A percentile compares a stretch with the other conserved stretches of the same genome.
phyloP scores from a whole-genome alignment of 1,140 invertebrate genomes.

The Samia ricini region DNA sequence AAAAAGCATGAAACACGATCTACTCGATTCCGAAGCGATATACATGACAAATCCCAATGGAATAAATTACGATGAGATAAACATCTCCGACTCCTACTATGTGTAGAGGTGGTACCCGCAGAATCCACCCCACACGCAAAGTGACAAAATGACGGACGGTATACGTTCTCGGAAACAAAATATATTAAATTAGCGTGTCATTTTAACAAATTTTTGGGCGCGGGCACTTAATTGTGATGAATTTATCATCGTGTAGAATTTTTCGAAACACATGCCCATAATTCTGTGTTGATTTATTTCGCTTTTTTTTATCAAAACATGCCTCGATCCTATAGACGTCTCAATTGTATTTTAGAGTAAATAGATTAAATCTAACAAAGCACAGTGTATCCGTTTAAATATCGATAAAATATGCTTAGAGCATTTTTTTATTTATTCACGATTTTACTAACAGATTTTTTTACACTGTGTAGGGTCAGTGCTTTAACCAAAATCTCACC shows the following conservation, averaged over 20 bases:
- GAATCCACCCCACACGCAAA: constrained; percentile 38
- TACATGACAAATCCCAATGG: constrained; percentile 39
- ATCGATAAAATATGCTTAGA: too few relatives aligned
- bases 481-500: too few relatives aligned
- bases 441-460: too few relatives aligned
- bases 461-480: too few relatives aligned
- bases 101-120: constrained; percentile 42
- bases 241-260: not conserved
- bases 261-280: not conserved
- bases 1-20: not conserved
- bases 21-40: not conserved
- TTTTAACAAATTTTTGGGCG: constrained; percentile 1
- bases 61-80: constrained; percentile 64
- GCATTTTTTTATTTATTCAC: too few relatives aligned
- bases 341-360: too few relatives aligned
- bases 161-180: constrained; percentile 4
- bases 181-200: constrained; percentile 7
- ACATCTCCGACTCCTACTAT: constrained; percentile 39
- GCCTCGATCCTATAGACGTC: too few relatives aligned
- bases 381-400: too few relatives aligned
- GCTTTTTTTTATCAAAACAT: not conserved
- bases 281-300: not conserved
- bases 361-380: too few relatives aligned
- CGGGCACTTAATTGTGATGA: not conserved
- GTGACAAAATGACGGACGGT: constrained; percentile 45